Base-by-base conservation (phyloP, 2,888 invertebrate genomes). In the Antheraea assamensis region DNA sequence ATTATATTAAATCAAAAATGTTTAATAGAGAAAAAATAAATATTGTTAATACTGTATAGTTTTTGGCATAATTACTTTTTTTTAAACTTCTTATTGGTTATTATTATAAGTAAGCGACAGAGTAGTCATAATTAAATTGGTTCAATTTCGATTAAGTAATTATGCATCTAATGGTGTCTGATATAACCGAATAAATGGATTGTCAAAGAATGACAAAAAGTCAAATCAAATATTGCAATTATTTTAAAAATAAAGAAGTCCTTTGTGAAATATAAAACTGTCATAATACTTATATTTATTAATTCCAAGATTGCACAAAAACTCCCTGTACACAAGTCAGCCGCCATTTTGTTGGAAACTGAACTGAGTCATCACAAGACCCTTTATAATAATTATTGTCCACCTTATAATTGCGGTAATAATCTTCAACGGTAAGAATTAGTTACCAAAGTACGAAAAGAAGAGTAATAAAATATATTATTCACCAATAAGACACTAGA, bases 401-500 rank as follows among this genome's bases (percentile, higher is more conserved):
- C 13, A 7, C 13, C 4, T 42, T 42, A 42, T 42, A 42, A 42
- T 13, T 10, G 10, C 42, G 10, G 13, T 42, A 42, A 42, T 42
- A 42, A 42, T 42, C 42, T 42, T 13, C 42, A 42, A 52, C 19
- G 21, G 21, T 7, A 21, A 0, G 7, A 19, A 52, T n/a, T 5
- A 52, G 21, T 52, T 21, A 19, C 8, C 52, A 52, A 13, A 58
- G n/a, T 7, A 24, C 2, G n/a, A 58, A 31, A 66, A 30, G 31
- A 8, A 55, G 5, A 24, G 31, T 35, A 58, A 42, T n/a, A 42
- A 71, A 72, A 47, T 35, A 72, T 35, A 55, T 35, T 47, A 55
- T n/a, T 42, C 70, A 42, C 70, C 58, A 47, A 70, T 73, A 10
- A 58, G 13, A 42, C 58, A 42, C 24, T 35, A 55, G 58, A 58